phyloP scores from a whole-genome alignment of 2,888 invertebrate genomes.

The Vanessa cardui region DNA sequence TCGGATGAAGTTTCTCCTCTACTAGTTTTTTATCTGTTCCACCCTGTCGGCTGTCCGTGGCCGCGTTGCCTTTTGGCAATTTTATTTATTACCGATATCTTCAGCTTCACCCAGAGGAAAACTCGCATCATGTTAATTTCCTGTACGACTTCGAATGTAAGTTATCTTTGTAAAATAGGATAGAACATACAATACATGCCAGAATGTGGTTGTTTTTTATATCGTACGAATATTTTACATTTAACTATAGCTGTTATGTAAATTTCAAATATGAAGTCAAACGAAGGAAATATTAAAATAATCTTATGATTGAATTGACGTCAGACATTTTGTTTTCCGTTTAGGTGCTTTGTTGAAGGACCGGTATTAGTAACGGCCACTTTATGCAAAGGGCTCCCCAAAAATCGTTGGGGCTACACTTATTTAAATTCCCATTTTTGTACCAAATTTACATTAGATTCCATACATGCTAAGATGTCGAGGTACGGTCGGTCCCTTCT shows the following conservation, averaged over 20 bases:
- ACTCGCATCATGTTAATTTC: slow-evolving; percentile 78
- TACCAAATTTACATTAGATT: slow-evolving; percentile 80
- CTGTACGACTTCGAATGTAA: slow-evolving; percentile 53
- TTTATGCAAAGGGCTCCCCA: slow-evolving; percentile 68
- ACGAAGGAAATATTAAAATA: not conserved
- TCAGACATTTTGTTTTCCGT: slow-evolving; percentile 21
- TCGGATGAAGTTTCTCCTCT: slow-evolving; percentile 44
- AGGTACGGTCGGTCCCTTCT: slow-evolving; percentile 74
- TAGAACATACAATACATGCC: not conserved
- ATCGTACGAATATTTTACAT: too few species aligned
- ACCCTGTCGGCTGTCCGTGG: slow-evolving; percentile 51
- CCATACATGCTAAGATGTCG: slow-evolving; percentile 71
- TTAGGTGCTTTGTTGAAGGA: slow-evolving; percentile 54
- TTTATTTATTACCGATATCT: slow-evolving; percentile 76
- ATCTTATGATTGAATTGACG: not conserved
- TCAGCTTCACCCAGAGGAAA: slow-evolving; percentile 64
- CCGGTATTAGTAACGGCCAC: slow-evolving; percentile 71
- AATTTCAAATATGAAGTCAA: too few species aligned
- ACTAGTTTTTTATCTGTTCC: slow-evolving; percentile 69
- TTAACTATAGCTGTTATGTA: too few species aligned
- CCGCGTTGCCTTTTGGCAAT: slow-evolving; percentile 70
- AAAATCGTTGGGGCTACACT: slow-evolving; percentile 63
- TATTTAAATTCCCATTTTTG: slow-evolving; percentile 82
- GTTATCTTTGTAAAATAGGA: slow-evolving; percentile 16
- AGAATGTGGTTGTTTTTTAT: too few species aligned